phyloP scores from a whole-genome alignment of 2,113 vertebrate species.

The Triplophysa siluroides region DNA sequence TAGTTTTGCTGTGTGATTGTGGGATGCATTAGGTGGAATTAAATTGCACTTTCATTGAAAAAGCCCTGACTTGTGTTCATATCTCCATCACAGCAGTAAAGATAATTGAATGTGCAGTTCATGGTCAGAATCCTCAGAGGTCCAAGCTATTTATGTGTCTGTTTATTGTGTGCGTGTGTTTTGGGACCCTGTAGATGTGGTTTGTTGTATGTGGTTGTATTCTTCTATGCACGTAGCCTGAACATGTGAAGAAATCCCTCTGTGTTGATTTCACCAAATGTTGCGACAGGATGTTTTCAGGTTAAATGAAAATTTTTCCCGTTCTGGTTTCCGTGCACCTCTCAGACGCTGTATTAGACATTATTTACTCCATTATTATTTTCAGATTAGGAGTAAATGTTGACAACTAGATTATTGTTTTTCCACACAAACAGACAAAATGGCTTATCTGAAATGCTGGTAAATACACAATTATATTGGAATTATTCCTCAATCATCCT shows the following conservation, averaged over 20 bases:
- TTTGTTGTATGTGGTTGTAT: background rate
- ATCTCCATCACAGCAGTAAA: constrained; percentile 1
- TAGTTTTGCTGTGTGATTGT: background rate
- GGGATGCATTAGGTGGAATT: constrained; percentile 25
- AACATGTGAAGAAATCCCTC: background rate
- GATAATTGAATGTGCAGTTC: constrained; percentile 30
- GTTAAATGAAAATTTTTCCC: constrained; percentile 42
- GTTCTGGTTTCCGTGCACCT: constrained; percentile 26
- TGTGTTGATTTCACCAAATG: background rate
- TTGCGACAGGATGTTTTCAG: constrained; percentile 7
- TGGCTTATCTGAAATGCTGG: constrained; percentile 49
- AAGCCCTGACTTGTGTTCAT: background rate
- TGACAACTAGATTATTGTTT: constrained; percentile 38
- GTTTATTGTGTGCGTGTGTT: constrained; percentile 13
- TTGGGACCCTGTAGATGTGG: background rate
- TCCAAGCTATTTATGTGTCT: constrained; percentile 19
- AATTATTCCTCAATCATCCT: constrained; percentile 50
- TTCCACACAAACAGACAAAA: background rate
- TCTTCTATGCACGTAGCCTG: background rate
- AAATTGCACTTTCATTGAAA: constrained; percentile 28
- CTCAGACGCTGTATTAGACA: constrained; percentile 32
- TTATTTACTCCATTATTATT: constrained; percentile 21
- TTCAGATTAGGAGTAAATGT: constrained; percentile 31
- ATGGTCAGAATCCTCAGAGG: constrained; percentile 27
- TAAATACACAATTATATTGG: constrained; percentile 54